Base-by-base conservation (phyloP, 2,888 invertebrate species). In the Lochmaea capreae region DNA sequence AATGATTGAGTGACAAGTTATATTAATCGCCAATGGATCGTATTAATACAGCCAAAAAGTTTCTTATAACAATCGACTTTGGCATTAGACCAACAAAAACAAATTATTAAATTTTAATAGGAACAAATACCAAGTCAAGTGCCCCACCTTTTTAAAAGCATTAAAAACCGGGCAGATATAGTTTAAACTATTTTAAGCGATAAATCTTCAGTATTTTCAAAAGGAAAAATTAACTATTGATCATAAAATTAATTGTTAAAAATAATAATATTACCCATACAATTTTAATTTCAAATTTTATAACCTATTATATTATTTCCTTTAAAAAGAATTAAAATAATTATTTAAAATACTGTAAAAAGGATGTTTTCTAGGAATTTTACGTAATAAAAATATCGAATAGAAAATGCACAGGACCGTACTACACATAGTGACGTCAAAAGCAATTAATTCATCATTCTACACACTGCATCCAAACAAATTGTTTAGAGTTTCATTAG, bases 1-100 rank as follows among this genome's bases (percentile, higher is more conserved):
- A 14, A 52, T 52, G 52, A 52, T 54, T 18, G 54, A 54, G 18
- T 54, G 54, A 54, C 54, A 54, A 46, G 46, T 46, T 46, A 46
- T 46, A 14, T 46, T 46, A 12, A 14, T 46, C 4, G 11, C 11
- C 14, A 4, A 0, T 14, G 46, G 12, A 46, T 11, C 11, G 11
- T 12, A 14, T 12, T 46, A 12, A 5, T 12, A 46, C 14, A 5
- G 14, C 11, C 46, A 14, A 46, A 14, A 46, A 11, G 11, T 10
- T 11, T 43, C 11, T 43, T 43, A 12, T 43, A 43, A 43, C 12
- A 3, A 46, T 14, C 14, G 14, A 6, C 1, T 46, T 46, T 46
- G 46, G 46, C 14, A 11, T 3, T 46, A 46, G 14, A 14, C 46
- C 46, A 46, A 46, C 46, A 46, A 46, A 14, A 46, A 12, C 14